Base-by-base conservation (phyloP, 2,888 invertebrate species). In the Chrysolina americana region DNA sequence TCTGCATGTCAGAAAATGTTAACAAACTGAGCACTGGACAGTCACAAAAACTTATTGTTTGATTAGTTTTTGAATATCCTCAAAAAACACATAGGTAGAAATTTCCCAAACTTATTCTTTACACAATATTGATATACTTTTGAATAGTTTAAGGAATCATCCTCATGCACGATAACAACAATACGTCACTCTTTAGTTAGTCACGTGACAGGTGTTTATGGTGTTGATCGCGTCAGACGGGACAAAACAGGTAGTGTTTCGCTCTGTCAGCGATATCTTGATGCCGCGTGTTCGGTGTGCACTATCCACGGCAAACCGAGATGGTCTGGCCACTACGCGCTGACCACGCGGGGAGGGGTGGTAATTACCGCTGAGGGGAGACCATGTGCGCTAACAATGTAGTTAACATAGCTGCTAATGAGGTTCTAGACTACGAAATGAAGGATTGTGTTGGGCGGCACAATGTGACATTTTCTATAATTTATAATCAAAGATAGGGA, bases 321-420 rank as follows among this genome's bases (percentile, higher is more conserved):
- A 87, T 87, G 85, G 83, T 87, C 87, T 87, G 88, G 85, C 87
- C 87, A 85, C 83, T 85, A 84, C 83, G 83, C 84, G 83, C 89
- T 90, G 90, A 87, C 89, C 89, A 89, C 88, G 89, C 87, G 84
- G 84, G 82, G 84, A 82, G 75, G 75, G 73, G 53, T 73, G 71
- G 72, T 53, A 21, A 65, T 65, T 65, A 65, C 65, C 76, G 79
- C 88, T 85, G 82, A 77, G 77, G 76, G 84, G 56, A 73, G 75
- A 71, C 59, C 74, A 68, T 70, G 85, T 85, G 86, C 86, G 86
- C 86, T 86, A 86, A 87, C 86, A 85, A 85, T 85, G 85, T 85
- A 85, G 84, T 86, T 87, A 86, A 86, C 87, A 86, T 86, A 84
- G 84, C 84, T 80, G 81, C 83, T 86, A 85, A 86, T 87, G 85